A percentile compares a stretch with the other conserved stretches of the same genome.
phyloP scores from a whole-genome alignment of 2,797 vertebrate genomes.

The Poecilia picta region DNA sequence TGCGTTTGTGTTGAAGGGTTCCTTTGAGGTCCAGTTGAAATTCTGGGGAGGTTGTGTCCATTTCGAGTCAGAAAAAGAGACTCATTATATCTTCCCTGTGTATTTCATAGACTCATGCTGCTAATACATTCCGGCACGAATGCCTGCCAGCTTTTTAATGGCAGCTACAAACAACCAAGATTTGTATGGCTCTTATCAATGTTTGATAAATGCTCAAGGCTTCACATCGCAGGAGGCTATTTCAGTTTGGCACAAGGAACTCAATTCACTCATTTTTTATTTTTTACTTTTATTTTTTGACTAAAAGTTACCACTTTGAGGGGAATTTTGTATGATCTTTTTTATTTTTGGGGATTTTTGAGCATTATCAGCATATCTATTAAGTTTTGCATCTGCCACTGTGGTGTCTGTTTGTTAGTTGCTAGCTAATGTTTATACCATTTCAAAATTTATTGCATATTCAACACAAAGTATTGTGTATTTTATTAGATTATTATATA shows the following conservation, averaged over 20 bases:
- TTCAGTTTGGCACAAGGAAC: conserved; percentile 63
- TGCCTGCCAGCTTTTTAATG: conserved; percentile 80
- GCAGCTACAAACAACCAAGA: conserved; percentile 83
- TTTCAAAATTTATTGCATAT: neutral
- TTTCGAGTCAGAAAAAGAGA: conserved; percentile 34
- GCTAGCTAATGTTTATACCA: conserved; percentile 29
- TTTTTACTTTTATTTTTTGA: conserved; percentile 55
- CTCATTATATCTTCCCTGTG: conserved; percentile 27
- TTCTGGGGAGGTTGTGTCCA: conserved; percentile 3
- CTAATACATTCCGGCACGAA: conserved; percentile 28
- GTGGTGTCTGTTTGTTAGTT: neutral
- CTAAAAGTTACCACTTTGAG: conserved; percentile 63
- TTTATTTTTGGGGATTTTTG: neutral
- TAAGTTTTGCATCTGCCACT: conserved; percentile 38
- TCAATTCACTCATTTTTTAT: conserved; percentile 53
- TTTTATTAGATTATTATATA: neutral
- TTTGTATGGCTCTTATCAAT: conserved; percentile 88
- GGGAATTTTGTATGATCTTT: conserved; percentile 43
- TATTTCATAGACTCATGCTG: conserved; percentile 28
- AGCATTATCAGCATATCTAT: neutral
- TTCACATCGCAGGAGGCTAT: conserved; percentile 71
- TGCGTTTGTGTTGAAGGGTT: conserved; percentile 10
- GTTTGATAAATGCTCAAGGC: conserved; percentile 87
- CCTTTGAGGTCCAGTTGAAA: conserved; percentile 21
- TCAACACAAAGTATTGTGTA: neutral